Evolutionary conservation across 2,888 invertebrate species (phyloP).

Genomic region (Dermolepida albohirtum): DNA sequence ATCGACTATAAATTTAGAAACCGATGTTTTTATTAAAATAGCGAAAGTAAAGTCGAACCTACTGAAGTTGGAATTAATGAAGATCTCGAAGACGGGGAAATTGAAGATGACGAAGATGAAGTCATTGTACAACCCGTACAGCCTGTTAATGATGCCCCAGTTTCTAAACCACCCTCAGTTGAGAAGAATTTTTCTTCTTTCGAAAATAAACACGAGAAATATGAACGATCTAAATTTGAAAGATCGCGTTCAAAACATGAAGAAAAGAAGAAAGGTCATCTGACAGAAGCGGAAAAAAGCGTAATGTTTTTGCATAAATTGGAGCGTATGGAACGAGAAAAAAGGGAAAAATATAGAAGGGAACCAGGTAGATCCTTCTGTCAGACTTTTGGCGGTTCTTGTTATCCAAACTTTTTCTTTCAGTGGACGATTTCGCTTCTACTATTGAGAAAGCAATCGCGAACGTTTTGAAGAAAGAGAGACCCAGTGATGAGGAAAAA

Average conservation of each 20-base stretch:
- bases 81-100: conserved; percentile 90
- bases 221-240: conserved; percentile 39
- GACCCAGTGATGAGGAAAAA: conserved; percentile 63
- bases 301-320: conserved; percentile 62
- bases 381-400: conserved; percentile 20
- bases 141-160: conserved; percentile 48
- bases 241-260: conserved; percentile 54
- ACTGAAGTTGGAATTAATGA: conserved; percentile 60
- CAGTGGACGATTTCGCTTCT: conserved; percentile 80
- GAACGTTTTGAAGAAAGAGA: conserved; percentile 79
- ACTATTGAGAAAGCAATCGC: conserved; percentile 84
- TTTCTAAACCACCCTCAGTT: background rate
- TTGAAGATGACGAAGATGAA: conserved; percentile 77
- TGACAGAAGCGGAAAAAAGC: conserved; percentile 65
- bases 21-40: conserved; percentile 19
- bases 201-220: conserved; percentile 42
- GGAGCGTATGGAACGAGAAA: conserved; percentile 61
- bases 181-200: conserved; percentile 14
- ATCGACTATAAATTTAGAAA: background rate
- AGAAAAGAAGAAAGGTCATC: conserved; percentile 57
- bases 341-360: conserved; percentile 60
- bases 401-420: conserved; percentile 17
- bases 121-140: conserved; percentile 53
- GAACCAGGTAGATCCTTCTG: conserved; percentile 51
- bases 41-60: conserved; percentile 46